Evolutionary conservation across 2,888 invertebrate genomes (phyloP).

Genomic region (Idaea aversata): DNA sequence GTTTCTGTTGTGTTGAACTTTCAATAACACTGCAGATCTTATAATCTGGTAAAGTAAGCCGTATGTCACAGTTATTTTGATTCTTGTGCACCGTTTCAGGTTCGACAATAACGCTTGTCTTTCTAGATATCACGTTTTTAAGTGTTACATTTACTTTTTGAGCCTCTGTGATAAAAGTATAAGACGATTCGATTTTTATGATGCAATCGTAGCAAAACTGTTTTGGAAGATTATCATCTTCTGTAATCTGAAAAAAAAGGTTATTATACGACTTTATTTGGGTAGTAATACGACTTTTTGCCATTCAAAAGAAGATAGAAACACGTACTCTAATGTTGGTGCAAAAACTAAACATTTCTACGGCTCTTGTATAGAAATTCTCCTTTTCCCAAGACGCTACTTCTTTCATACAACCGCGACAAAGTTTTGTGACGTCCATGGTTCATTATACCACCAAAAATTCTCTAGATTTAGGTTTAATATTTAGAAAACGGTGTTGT

Average conservation of each 20-base stretch:
- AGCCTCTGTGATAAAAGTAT: conserved; percentile 68
- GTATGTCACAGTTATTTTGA: conserved; percentile 32
- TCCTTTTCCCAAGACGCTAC: conserved; percentile 60
- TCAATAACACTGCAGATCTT: conserved; percentile 47
- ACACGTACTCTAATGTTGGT: conserved; percentile 57
- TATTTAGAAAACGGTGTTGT: background rate
- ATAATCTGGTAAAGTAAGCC: conserved; percentile 53
- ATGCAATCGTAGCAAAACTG: conserved; percentile 74
- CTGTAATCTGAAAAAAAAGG: conserved; percentile 45
- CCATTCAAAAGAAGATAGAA: background rate
- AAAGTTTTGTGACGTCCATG: conserved; percentile 57
- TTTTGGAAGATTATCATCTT: conserved; percentile 69
- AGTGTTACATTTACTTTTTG: conserved; percentile 58
- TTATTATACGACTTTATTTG: background rate
- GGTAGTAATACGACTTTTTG: background rate
- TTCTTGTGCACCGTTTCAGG: conserved; percentile 33
- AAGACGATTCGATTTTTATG: conserved; percentile 71
- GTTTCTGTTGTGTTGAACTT: conserved; percentile 1
- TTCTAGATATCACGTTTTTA: conserved; percentile 55
- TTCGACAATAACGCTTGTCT: conserved; percentile 56
- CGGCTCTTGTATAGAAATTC: conserved; percentile 45
- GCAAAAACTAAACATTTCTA: conserved; percentile 67
- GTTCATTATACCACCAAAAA: conserved; percentile 8
- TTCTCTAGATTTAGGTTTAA: background rate
- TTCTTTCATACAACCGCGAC: conserved; percentile 70